Conservation (phyloP, 1,140 invertebrate species). For the Lasioglossum baleicum region DNA sequence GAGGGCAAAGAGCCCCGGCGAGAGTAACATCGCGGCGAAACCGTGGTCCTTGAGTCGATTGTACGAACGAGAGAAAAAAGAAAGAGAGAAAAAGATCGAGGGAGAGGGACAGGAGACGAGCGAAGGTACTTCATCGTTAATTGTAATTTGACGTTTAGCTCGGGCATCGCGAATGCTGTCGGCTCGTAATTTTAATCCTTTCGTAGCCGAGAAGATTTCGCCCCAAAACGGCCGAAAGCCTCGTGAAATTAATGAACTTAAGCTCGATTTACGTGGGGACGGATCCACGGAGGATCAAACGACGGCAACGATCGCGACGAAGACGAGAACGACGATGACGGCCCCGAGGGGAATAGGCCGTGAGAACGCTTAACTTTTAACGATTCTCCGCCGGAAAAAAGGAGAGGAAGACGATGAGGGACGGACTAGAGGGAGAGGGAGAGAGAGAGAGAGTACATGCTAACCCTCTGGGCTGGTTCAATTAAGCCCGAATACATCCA, state of each 20-base stretch:
- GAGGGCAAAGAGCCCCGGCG: not conserved
- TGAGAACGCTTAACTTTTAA: constrained; percentile 65
- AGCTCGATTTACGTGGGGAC: constrained; percentile 60
- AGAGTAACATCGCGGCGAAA: constrained; percentile 51
- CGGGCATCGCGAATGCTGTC: constrained; percentile 46
- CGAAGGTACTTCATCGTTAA: constrained; percentile 65
- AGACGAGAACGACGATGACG: constrained; percentile 20
- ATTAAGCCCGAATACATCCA: constrained; percentile 55
- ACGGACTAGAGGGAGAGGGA: not conserved
- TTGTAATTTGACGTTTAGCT: constrained; percentile 70
- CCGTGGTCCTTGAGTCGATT: constrained; percentile 63
- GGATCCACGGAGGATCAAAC: constrained; percentile 55
- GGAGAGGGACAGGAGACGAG: not conserved
- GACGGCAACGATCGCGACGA: constrained; percentile 24
- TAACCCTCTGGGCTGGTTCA: constrained; percentile 55
- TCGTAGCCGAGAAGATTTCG: constrained; percentile 63
- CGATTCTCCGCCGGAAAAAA: constrained; percentile 49
- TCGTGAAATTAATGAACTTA: constrained; percentile 69
- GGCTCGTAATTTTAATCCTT: constrained; percentile 66
- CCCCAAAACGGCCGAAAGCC: constrained; percentile 57
- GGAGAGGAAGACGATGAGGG: not conserved
- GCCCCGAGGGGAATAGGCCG: constrained; percentile 34
- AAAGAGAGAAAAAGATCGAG: not conserved
- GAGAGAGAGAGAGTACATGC: constrained; percentile 37
- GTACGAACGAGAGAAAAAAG: constrained; percentile 17